These are phyloP conservation scores for Alouatta caraya DNA, from an alignment of 2,797 vertebrate species.

Conservation along the genomic window DNA sequence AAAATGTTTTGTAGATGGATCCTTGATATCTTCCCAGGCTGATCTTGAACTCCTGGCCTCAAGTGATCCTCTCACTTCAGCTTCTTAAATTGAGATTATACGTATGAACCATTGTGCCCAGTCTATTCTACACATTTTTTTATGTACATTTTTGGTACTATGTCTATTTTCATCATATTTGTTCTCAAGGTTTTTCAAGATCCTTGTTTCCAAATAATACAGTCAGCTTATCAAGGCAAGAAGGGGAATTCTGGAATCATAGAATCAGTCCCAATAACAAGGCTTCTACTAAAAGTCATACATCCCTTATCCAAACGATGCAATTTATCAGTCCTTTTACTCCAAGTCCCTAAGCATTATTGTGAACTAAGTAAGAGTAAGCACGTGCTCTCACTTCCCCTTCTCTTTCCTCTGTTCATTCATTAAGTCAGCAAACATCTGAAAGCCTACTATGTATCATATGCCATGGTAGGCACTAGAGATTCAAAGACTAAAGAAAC, in stretches of 20 bases:
- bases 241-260: neutral
- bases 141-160: neutral
- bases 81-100: neutral
- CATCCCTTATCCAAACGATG: neutral
- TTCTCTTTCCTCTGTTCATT: neutral
- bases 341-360: neutral
- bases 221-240: neutral
- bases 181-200: neutral
- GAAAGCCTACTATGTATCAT: neutral
- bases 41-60: neutral
- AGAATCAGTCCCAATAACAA: neutral
- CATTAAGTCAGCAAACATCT: neutral
- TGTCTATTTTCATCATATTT: constrained; percentile 1
- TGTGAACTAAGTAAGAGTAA: neutral
- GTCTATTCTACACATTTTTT: neutral
- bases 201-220: neutral
- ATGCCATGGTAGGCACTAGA: neutral
- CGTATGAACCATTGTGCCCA: neutral
- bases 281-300: neutral
- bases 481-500: neutral
- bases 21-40: neutral
- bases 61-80: neutral
- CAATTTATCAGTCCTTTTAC: neutral
- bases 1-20: neutral
- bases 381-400: neutral